These are phyloP conservation scores for Botia almorhae DNA, from an alignment of 2,797 vertebrate genomes.

Conservation along the genomic window DNA sequence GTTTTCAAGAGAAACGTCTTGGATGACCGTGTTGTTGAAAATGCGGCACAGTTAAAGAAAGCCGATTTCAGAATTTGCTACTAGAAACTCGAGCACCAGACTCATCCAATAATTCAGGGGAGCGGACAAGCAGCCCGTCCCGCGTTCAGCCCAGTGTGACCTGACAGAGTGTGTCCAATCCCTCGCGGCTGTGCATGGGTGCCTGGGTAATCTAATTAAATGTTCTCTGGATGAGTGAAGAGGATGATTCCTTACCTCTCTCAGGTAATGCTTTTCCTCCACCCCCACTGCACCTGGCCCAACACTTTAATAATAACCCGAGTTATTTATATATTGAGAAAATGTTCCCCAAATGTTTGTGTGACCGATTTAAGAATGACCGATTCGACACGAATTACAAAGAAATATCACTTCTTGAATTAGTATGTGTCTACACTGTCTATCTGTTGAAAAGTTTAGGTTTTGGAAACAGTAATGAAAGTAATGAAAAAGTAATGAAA, in stretches of 20 bases:
- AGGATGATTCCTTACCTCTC: constrained; percentile 48
- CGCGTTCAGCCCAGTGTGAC: constrained; percentile 10
- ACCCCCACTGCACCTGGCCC: constrained; percentile 32
- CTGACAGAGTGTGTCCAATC: constrained; percentile 45
- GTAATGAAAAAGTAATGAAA: background rate
- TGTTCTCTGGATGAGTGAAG: constrained; percentile 42
- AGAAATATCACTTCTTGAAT: background rate
- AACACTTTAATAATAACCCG: constrained; percentile 20
- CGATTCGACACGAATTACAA: constrained; percentile 1
- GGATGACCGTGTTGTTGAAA: background rate
- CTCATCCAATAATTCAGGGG: constrained; percentile 24
- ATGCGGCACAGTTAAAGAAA: background rate
- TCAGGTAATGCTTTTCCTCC: constrained; percentile 44
- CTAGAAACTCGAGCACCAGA: background rate
- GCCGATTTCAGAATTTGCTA: constrained; percentile 1
- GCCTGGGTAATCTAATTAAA: constrained; percentile 52
- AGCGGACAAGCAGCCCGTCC: constrained; percentile 28
- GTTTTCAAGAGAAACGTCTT: background rate
- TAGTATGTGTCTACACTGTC: background rate
- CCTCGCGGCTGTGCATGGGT: constrained; percentile 48
- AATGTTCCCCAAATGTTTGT: background rate
- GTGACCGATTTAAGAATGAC: constrained; percentile 11
- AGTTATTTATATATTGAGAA: constrained; percentile 5
- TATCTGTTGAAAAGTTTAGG: background rate
- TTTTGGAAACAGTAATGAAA: background rate